Evolutionary conservation across 2,888 invertebrate species (phyloP).

Genomic region (Lamellibrachia satsuma): DNA sequence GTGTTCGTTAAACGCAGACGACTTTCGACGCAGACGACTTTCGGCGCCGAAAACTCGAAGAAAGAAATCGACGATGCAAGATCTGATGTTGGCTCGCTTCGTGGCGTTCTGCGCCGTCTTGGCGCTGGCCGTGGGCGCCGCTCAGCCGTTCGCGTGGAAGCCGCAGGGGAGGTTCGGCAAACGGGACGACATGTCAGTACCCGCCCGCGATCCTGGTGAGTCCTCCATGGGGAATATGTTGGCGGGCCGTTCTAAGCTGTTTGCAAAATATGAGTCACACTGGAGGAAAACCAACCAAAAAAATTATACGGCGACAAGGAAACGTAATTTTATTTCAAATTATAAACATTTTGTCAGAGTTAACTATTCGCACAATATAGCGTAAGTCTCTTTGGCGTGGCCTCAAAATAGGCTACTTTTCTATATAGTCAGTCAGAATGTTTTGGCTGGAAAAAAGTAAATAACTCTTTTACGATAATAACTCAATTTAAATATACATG

Average conservation of each 20-base stretch:
- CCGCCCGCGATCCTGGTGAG: not conserved
- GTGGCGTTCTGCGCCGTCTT: not conserved
- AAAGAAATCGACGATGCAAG: slow-evolving; percentile 17
- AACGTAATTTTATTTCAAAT: not conserved
- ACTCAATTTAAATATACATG: not conserved
- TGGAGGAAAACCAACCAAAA: not conserved
- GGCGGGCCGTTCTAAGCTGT: not conserved
- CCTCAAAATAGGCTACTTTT: not conserved
- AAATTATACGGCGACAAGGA: not conserved
- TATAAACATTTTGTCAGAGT: not conserved
- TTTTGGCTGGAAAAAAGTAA: not conserved
- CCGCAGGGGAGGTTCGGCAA: slow-evolving; percentile 7
- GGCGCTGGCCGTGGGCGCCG: not conserved
- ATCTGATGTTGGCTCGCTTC: not conserved
- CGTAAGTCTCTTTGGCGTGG: not conserved
- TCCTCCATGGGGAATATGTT: not conserved
- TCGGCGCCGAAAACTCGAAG: slow-evolving; percentile 12
- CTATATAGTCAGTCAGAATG: not conserved
- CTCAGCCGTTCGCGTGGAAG: not conserved
- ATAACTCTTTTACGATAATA: not conserved
- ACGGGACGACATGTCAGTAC: not conserved
- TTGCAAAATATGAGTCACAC: not conserved
- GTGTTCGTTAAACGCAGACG: slow-evolving; percentile 12
- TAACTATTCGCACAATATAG: not conserved
- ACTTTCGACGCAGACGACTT: slow-evolving; percentile 17